Conservation (phyloP, 64 coral and sea anemone species). For the Pocillopora damicornis region DNA sequence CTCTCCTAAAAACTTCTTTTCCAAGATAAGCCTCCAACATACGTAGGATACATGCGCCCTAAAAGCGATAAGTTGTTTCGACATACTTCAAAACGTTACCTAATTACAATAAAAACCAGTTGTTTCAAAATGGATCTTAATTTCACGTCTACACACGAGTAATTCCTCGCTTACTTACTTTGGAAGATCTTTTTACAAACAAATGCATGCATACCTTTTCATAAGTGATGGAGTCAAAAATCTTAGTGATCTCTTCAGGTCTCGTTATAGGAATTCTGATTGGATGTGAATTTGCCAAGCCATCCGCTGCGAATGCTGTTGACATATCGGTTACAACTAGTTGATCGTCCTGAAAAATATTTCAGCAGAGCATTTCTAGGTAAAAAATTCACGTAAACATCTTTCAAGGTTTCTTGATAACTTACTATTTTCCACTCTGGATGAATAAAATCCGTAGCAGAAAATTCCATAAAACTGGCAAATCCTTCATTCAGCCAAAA, state of each 20-base stretch:
- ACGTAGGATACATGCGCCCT: slow-evolving; percentile 63
- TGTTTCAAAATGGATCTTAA: background rate
- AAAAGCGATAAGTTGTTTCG: background rate
- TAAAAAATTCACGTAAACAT: background rate
- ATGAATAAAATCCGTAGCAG: slow-evolving; percentile 42
- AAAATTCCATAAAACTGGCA: slow-evolving; percentile 61
- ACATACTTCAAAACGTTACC: background rate
- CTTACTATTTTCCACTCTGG: slow-evolving; percentile 59
- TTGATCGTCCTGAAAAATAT: slow-evolving; percentile 52
- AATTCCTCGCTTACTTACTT: background rate
- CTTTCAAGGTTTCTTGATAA: background rate
- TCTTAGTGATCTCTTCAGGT: slow-evolving; percentile 72
- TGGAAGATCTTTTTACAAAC: background rate
- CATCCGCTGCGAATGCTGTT: slow-evolving; percentile 39
- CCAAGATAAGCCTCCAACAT: slow-evolving; percentile 69
- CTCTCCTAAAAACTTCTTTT: slow-evolving; percentile 50
- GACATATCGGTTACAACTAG: slow-evolving; percentile 58
- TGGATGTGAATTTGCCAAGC: slow-evolving; percentile 72
- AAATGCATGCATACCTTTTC: slow-evolving; percentile 58
- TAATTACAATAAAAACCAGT: background rate
- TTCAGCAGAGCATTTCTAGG: background rate
- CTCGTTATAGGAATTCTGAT: slow-evolving; percentile 63
- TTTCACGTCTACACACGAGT: too few species aligned
- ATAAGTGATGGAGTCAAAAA: slow-evolving; percentile 84
- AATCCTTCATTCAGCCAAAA: slow-evolving; percentile 89